A percentile compares a stretch with the other conserved stretches of the same genome.
Conservation (phyloP, 2,797 vertebrate species). For the Hydrocynus forskahlii region DNA sequence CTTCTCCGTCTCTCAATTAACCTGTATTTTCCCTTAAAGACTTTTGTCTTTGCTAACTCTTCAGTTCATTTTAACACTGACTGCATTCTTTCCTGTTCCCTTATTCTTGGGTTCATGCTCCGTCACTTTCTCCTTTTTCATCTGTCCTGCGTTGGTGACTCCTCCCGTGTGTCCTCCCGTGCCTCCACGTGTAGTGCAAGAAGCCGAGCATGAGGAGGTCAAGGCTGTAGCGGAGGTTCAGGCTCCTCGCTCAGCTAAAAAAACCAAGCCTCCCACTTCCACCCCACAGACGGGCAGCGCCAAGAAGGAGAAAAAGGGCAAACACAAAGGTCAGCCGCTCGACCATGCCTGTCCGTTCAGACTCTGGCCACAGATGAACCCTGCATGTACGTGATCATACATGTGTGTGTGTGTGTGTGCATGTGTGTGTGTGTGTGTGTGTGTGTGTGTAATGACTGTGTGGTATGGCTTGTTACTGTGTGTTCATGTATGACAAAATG, state of each 20-base stretch:
- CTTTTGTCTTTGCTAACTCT: conserved; percentile 37
- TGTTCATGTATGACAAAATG: too few species aligned
- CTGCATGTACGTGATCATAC: conserved; percentile 39
- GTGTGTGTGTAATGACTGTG: too few species aligned
- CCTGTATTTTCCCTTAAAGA: background rate
- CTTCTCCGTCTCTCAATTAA: background rate
- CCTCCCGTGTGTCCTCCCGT: background rate
- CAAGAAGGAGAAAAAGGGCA: conserved; percentile 94
- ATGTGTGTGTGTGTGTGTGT: background rate
- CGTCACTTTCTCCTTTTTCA: conserved; percentile 37
- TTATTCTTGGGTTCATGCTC: conserved; percentile 31
- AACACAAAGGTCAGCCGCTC: conserved; percentile 93
- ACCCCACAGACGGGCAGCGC: conserved; percentile 88
- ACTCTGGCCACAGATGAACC: conserved; percentile 1
- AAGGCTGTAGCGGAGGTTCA: conserved; percentile 83
- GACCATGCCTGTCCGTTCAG: background rate
- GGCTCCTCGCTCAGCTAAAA: conserved; percentile 90
- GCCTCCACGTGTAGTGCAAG: conserved; percentile 84
- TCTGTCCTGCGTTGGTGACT: conserved; percentile 3
- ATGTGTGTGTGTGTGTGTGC: conserved; percentile 9
- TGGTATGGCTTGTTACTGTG: too few species aligned
- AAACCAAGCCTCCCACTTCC: conserved; percentile 84
- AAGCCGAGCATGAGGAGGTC: conserved; percentile 90
- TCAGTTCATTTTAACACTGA: conserved; percentile 30
- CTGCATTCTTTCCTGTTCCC: background rate